Percentiles rank a stretch among this genome's conserved stretches.
Conservation (phyloP, 2,888 invertebrate genomes). For the Venusia cambrica region DNA sequence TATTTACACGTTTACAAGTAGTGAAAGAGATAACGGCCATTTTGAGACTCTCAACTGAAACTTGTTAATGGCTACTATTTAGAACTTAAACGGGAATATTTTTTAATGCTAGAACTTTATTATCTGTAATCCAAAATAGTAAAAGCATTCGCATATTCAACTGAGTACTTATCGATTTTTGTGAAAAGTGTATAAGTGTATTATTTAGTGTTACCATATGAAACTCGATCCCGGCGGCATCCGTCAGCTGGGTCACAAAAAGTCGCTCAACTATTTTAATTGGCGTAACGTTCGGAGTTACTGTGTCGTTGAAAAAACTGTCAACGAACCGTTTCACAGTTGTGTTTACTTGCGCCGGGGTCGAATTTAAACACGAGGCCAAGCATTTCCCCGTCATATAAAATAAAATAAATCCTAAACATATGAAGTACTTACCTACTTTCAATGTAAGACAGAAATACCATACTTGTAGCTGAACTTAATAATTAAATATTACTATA, state of each 20-base stretch:
- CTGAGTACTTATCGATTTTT: neutral
- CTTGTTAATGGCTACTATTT: constrained; percentile 2
- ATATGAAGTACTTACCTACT: too few relatives aligned
- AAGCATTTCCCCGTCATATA: too few relatives aligned
- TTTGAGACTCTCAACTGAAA: too few relatives aligned
- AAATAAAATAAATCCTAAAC: too few relatives aligned
- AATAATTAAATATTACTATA: too few relatives aligned
- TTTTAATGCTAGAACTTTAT: too few relatives aligned
- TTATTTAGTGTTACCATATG: constrained; percentile 62
- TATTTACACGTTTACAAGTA: constrained; percentile 62
- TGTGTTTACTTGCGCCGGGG: constrained; percentile 40
- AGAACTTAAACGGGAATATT: too few relatives aligned
- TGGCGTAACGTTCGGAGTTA: constrained; percentile 67
- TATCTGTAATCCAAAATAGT: too few relatives aligned
- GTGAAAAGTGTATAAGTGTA: constrained; percentile 34
- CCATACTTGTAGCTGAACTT: too few relatives aligned
- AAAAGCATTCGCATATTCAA: too few relatives aligned
- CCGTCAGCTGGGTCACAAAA: constrained; percentile 67
- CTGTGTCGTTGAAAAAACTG: constrained; percentile 52
- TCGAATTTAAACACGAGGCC: constrained; percentile 19
- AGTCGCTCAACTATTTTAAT: constrained; percentile 75
- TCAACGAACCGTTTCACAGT: constrained; percentile 53
- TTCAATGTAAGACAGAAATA: too few relatives aligned
- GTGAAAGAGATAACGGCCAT: constrained; percentile 3
- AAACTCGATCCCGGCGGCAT: constrained; percentile 63